A percentile compares a stretch with the other conserved stretches of the same genome.
Evolutionary conservation across 1,140 invertebrate species (phyloP).

Genomic region (Drosophila grimshawi): DNA sequence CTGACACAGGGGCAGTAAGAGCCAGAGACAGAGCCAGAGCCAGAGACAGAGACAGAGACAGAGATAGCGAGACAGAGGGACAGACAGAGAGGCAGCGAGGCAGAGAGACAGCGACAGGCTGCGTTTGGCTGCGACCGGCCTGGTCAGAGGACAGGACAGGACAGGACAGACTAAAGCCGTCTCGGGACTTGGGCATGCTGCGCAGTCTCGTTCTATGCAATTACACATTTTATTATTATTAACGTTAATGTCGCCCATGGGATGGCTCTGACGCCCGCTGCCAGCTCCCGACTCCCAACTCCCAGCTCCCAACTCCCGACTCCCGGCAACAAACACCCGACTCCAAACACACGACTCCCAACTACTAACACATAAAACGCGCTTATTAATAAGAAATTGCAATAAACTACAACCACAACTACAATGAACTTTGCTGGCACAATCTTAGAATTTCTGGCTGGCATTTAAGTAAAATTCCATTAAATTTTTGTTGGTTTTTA

Average conservation of each 20-base stretch:
- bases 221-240: conserved; percentile 80
- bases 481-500: not conserved
- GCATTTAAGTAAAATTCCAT: not conserved
- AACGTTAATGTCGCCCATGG: conserved; percentile 78
- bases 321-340: not conserved
- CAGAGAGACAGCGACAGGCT: not conserved
- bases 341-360: not conserved
- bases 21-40: conserved; percentile 1
- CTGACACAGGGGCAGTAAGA: conserved; percentile 1
- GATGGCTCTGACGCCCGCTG: conserved; percentile 59
- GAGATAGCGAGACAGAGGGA: conserved; percentile 13
- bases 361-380: conserved; percentile 66
- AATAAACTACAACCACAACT: conserved; percentile 56
- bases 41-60: not conserved
- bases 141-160: conserved; percentile 1
- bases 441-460: conserved; percentile 5
- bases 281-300: not conserved
- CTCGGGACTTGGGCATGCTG: conserved; percentile 30
- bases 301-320: not conserved
- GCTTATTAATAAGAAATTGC: conserved; percentile 78
- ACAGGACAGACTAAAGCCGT: conserved; percentile 2
- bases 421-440: conserved; percentile 12
- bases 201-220: conserved; percentile 60
- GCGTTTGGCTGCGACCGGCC: conserved; percentile 13
- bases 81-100: not conserved